Evolutionary conservation across 1,140 invertebrate species (phyloP).

Genomic region (Caenorhabditis inopinata): DNA sequence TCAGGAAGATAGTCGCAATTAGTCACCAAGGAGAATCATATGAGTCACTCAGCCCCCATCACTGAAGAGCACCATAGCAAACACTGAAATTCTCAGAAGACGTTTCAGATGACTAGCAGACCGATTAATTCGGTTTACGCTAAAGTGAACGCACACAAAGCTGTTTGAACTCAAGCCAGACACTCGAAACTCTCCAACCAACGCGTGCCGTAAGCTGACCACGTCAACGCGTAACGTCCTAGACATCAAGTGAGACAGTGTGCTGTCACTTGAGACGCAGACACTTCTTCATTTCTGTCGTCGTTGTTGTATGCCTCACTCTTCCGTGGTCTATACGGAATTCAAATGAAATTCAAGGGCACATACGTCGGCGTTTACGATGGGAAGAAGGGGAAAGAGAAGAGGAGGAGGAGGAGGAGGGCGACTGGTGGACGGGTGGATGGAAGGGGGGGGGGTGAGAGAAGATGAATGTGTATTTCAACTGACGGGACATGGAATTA

Average conservation of each 20-base stretch:
- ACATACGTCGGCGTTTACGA: constrained; percentile 21
- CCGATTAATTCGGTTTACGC: too few relatives aligned
- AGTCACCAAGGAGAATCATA: neutral
- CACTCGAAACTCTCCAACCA: too few relatives aligned
- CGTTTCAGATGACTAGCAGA: neutral
- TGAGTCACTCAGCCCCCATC: neutral
- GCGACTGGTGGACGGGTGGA: neutral
- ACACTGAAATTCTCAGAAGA: neutral
- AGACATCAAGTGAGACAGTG: neutral
- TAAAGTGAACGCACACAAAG: too few relatives aligned
- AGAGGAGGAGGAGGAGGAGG: neutral
- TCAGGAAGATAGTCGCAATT: neutral
- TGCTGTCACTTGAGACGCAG: neutral
- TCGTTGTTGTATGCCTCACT: neutral
- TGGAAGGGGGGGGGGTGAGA: neutral
- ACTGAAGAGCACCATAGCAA: neutral
- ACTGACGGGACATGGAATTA: constrained; percentile 11
- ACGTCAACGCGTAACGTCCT: neutral
- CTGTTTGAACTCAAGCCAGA: too few relatives aligned
- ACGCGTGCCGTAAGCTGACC: neutral
- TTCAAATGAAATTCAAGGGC: constrained; percentile 31
- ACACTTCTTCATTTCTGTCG: neutral
- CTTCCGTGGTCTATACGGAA: constrained; percentile 23
- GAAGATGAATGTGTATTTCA: constrained; percentile 30
- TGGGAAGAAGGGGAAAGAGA: neutral